These are phyloP conservation scores for Dicycla oo DNA, from an alignment of 2,888 invertebrate species.

Conservation along the genomic window DNA sequence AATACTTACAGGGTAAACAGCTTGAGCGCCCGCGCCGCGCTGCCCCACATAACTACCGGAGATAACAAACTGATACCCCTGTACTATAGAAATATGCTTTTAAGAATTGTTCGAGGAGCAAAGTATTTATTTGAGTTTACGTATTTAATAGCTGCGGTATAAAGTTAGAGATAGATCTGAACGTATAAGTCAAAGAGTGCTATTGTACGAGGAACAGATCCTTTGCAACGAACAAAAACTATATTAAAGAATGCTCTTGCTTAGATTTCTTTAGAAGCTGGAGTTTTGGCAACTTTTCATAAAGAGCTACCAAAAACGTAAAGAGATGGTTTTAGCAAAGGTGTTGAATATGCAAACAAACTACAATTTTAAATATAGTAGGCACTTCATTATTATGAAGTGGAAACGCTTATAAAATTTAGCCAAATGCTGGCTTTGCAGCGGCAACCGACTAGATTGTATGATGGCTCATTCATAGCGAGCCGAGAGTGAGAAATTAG, in stretches of 20 bases:
- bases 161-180: not conserved
- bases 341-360: constrained; percentile 51
- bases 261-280: not conserved
- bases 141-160: not conserved
- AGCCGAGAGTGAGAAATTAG: constrained; percentile 60
- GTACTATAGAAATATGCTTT: constrained; percentile 7
- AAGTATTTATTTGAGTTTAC: constrained; percentile 4
- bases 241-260: too few relatives aligned
- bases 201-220: not conserved
- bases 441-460: constrained; percentile 57
- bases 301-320: not conserved
- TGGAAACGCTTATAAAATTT: constrained; percentile 61
- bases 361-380: constrained; percentile 56
- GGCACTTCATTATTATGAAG: constrained; percentile 62
- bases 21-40: constrained; percentile 71
- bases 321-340: constrained; percentile 44
- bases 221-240: not conserved
- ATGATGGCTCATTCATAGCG: constrained; percentile 61
- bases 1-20: constrained; percentile 88
- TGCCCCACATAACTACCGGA: constrained; percentile 62
- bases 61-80: constrained; percentile 50
- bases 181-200: not conserved
- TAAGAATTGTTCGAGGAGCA: constrained; percentile 4
- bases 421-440: constrained; percentile 46
- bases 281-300: not conserved